Evolutionary conservation across 2,113 vertebrate species (phyloP).

Genomic region (Malurus melanocephalus): DNA sequence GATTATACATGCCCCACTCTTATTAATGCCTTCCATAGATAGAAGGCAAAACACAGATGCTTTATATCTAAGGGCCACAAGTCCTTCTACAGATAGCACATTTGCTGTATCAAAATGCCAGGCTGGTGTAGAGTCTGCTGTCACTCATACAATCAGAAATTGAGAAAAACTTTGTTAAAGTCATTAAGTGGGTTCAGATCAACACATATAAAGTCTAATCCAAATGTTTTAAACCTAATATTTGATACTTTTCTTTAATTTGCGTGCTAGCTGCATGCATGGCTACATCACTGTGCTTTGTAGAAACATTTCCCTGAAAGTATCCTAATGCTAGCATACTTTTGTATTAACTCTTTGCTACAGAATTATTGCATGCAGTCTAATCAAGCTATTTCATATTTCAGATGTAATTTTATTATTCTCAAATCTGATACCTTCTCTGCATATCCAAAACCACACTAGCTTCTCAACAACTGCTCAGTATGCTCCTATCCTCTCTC

Average conservation of each 20-base stretch:
- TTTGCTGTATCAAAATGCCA: not conserved
- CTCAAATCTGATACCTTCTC: not conserved
- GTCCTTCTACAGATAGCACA: not conserved
- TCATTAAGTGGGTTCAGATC: not conserved
- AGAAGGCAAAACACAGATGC: not conserved
- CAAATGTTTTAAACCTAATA: not conserved
- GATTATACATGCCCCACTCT: not conserved
- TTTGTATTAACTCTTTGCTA: not conserved
- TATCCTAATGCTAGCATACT: not conserved
- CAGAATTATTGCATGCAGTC: not conserved
- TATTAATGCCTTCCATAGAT: not conserved
- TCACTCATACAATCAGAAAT: not conserved
- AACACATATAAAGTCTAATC: not conserved
- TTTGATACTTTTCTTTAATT: not conserved
- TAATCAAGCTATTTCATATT: not conserved
- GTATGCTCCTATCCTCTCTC: not conserved
- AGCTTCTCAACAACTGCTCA: not conserved
- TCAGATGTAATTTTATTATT: not conserved
- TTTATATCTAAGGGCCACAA: not conserved
- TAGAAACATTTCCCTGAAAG: not conserved
- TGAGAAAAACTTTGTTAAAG: not conserved
- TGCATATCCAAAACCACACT: not conserved
- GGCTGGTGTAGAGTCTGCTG: not conserved
- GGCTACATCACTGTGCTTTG: not conserved
- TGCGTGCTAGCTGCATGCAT: not conserved